Base-by-base conservation (phyloP, 2,113 vertebrate genomes). In the Scolopax mira region DNA sequence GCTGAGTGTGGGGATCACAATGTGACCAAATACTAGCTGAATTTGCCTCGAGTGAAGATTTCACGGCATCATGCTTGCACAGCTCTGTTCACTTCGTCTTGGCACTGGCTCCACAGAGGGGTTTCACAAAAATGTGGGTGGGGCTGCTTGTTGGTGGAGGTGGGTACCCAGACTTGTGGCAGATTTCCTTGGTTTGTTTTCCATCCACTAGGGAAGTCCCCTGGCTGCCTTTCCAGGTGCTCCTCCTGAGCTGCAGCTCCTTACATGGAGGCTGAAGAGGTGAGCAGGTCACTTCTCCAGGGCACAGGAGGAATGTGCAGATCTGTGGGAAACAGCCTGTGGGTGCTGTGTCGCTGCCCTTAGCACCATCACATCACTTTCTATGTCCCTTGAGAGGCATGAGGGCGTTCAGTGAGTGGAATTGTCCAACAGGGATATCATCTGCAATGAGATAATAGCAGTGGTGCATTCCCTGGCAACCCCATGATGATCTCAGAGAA, bases 321-420 rank as follows among this genome's bases (percentile, higher is more conserved):
- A 28, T 64, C 84, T 81, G 77, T 95, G 94, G 92, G 84, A 95
- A 95, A 79, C 1, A 60, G 82, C 46, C 85, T 23, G 46, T 2
- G 33, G 89, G 73, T 2, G 11, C 19, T 0, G 0, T 27, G 48
- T 52, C 4, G 2, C 33, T n/a, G 7, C 37, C 49, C 57, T 64
- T 69, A 17, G 75, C 1, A 0, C 31, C 1, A 0, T 10, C 84
- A 46, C 5, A 3, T 67, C 77, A 35, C 60, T 74, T 78, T 70
- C 49, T 74, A 39, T 5, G 2, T 92, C 85, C 85, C 65, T 27
- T 30, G 82, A 89, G 67, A 91, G 65, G 25, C 72, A 33, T 8
- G 13, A 80, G 21, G 60, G 55, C 67, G 42, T 18, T 91, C 81
- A 83, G 11, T 10, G 75, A 58, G 33, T 18, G 60, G 31, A 94